Conservation (phyloP, 2,797 vertebrate genomes). For the Pelodytes ibericus region DNA sequence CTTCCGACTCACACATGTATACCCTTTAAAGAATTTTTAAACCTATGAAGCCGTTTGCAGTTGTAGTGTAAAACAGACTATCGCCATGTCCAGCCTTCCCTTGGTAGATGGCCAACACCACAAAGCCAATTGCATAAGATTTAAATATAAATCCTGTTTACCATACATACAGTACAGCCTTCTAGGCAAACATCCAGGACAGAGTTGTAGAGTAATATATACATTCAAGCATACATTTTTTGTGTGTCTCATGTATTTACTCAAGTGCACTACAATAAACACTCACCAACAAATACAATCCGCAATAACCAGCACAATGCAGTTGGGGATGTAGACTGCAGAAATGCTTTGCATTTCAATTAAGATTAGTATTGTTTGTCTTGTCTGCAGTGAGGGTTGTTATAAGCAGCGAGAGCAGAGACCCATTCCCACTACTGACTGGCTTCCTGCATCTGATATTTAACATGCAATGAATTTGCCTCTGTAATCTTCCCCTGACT, state of each 20-base stretch:
- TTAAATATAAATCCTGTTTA: too few relatives aligned
- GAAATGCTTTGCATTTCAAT: slow-evolving; percentile 48
- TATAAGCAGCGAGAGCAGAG: slow-evolving; percentile 23
- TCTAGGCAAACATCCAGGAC: too few relatives aligned
- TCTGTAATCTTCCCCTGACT: slow-evolving; percentile 10
- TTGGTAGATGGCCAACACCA: too few relatives aligned
- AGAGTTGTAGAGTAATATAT: too few relatives aligned
- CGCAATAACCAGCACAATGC: neutral
- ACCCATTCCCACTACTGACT: slow-evolving; percentile 37
- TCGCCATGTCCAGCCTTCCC: too few relatives aligned
- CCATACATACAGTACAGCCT: too few relatives aligned
- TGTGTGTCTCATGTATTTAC: neutral
- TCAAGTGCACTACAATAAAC: neutral
- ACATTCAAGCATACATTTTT: neutral
- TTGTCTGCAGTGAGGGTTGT: slow-evolving; percentile 42
- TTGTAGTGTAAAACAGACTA: too few relatives aligned
- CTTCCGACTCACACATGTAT: too few relatives aligned
- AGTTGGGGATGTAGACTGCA: slow-evolving; percentile 31
- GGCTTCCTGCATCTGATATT: slow-evolving; percentile 17
- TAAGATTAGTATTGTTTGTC: slow-evolving; percentile 50
- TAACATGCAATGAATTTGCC: slow-evolving; percentile 7
- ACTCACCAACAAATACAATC: neutral
- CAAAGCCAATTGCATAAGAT: too few relatives aligned
- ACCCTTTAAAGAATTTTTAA: too few relatives aligned
- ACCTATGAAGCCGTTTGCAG: too few relatives aligned